Evolutionary conservation across 2,888 invertebrate genomes (phyloP), one percentile per base, ranked within the genome.

Genomic region (Caenorhabditis doughertyi): DNA sequence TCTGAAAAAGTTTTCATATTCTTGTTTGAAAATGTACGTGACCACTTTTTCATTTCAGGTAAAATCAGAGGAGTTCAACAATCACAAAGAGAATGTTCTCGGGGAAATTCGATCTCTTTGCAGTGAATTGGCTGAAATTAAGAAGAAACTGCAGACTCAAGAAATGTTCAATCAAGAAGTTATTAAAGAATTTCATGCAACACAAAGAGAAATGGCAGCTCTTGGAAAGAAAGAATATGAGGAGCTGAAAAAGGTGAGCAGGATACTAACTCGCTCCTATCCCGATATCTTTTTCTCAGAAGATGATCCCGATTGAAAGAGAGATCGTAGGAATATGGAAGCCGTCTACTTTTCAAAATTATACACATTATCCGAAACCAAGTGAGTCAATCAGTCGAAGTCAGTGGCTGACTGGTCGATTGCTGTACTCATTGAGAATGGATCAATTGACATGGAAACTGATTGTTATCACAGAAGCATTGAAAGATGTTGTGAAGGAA

Each of bases 301-400:
- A 51, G 8, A 21, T 27, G 1, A 35, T n/a, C 1, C 49, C 35
- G n/a, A 51, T 65, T 25, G 27, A 27, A 13, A 49, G 51, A 13
- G 49, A 16, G 11, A 65, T 65, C 23, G 51, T 23, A 16, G 65
- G 65, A 32, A 51, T 49, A 4, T 65, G 65, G 65, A 65, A 32
- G 8, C 65, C 51, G 1, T 23, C 49, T 7, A 51, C 65, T n/a
- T 8, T 18, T 9, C n/a, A 29, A 11, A 39, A 51, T 21, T 51
- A 51, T 18, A 32, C 9, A 51, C 51, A 51, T 18, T 29, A 16
- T 23, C 11, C 25, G 23, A 51, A 49, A 23, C 23, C 32, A 23
- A 51, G 23, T 7, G 25, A 51, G 11, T 35, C 65, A 13, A 8
- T 13, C 0, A 51, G 13, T 23, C 18, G 16, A 35, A 49, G 65